Conservation (phyloP, 1,140 invertebrate species). For the Bombus pascuorum region DNA sequence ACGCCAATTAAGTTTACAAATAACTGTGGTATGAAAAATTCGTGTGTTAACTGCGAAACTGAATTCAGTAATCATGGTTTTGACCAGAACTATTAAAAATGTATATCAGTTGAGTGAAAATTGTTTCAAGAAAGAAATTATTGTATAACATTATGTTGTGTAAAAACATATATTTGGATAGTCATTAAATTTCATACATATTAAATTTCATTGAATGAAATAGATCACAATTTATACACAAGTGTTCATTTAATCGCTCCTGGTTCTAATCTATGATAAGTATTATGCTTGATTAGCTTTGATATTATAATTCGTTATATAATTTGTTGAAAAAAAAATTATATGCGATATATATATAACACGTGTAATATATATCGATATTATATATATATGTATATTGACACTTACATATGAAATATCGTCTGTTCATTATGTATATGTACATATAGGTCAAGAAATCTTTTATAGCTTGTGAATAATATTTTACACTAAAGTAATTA, state of each 20-base stretch:
- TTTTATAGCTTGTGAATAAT: neutral
- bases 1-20: conserved; percentile 10
- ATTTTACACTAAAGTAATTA: neutral
- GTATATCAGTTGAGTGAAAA: neutral
- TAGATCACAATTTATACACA: conserved; percentile 26
- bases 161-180: conserved; percentile 39
- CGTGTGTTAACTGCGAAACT: neutral
- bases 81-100: neutral
- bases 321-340: conserved; percentile 17
- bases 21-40: neutral
- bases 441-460: neutral
- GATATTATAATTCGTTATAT: conserved; percentile 33
- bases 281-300: conserved; percentile 6
- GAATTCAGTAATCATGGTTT: neutral
- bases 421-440: neutral
- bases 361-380: conserved; percentile 6
- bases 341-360: neutral
- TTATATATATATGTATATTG: neutral
- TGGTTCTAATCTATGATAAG: conserved; percentile 16
- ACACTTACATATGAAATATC: conserved; percentile 11
- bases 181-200: conserved; percentile 15
- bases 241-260: conserved; percentile 18
- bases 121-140: conserved; percentile 9
- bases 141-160: neutral
- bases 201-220: conserved; percentile 33